A percentile compares a stretch with the other conserved stretches of the same genome.
phyloP scores from a whole-genome alignment of 2,888 invertebrate genomes.

The Mythimna impura region DNA sequence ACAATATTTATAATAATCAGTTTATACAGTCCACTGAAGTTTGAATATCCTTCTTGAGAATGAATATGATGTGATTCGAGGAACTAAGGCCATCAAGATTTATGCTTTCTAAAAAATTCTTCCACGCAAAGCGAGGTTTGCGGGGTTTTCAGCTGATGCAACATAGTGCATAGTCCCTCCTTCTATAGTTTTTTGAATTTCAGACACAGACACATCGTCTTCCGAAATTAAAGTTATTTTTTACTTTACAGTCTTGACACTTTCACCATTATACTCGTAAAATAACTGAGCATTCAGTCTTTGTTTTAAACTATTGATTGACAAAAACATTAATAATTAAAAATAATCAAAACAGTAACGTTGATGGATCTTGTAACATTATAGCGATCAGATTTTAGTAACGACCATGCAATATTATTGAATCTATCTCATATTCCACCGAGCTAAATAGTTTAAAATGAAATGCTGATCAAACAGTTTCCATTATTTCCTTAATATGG shows the following conservation, averaged over 20 bases:
- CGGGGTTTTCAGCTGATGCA: too few relatives aligned
- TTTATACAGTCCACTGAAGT: too few relatives aligned
- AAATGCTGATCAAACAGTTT: neutral
- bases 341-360: neutral
- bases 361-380: neutral
- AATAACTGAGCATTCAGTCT: slow-evolving; percentile 4
- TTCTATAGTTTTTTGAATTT: too few relatives aligned
- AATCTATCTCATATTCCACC: neutral
- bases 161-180: too few relatives aligned
- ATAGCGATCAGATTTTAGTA: neutral
- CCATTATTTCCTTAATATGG: neutral
- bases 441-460: neutral
- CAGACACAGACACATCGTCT: too few relatives aligned
- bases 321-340: slow-evolving; percentile 10
- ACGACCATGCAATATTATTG: neutral
- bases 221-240: neutral
- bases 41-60: too few relatives aligned
- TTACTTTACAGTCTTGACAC: neutral
- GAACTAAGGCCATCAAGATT: neutral
- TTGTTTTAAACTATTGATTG: slow-evolving; percentile 10
- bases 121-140: neutral
- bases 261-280: neutral
- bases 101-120: slow-evolving; percentile 4
- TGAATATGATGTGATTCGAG: slow-evolving; percentile 3
- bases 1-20: too few relatives aligned